phyloP scores from a whole-genome alignment of 1,140 invertebrate species.

The Halyomorpha halys region DNA sequence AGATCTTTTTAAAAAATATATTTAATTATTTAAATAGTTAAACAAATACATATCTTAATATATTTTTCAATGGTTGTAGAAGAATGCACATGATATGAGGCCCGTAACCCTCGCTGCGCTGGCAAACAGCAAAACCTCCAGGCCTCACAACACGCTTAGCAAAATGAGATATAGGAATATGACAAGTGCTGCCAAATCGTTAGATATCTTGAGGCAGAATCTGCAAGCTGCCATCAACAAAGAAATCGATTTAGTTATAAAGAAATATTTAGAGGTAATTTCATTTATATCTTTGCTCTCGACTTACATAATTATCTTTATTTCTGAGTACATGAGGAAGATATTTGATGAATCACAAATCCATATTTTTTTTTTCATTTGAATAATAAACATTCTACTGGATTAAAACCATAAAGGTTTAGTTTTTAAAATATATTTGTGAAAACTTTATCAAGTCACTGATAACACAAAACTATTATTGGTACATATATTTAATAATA shows the following conservation, averaged over 20 bases:
- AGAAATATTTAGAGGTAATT: constrained; percentile 60
- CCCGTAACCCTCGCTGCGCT: constrained; percentile 51
- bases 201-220: constrained; percentile 61
- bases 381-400: too few relatives aligned
- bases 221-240: constrained; percentile 63
- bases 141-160: constrained; percentile 20
- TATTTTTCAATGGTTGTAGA: constrained; percentile 37
- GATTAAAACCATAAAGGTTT: too few relatives aligned
- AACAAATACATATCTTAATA: neutral
- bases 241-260: constrained; percentile 63
- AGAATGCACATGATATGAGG: constrained; percentile 47
- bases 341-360: too few relatives aligned
- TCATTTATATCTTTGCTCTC: too few relatives aligned
- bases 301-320: too few relatives aligned
- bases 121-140: constrained; percentile 32
- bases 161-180: constrained; percentile 43
- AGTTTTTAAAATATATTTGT: too few relatives aligned
- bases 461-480: too few relatives aligned
- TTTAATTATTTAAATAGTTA: too few relatives aligned
- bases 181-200: constrained; percentile 52
- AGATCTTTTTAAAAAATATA: neutral
- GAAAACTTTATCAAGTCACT: too few relatives aligned
- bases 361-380: too few relatives aligned
- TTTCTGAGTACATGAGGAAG: too few relatives aligned
- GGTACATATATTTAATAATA: too few relatives aligned